phyloP scores from a whole-genome alignment of 2,888 invertebrate genomes.

The Copidosoma aretas region DNA sequence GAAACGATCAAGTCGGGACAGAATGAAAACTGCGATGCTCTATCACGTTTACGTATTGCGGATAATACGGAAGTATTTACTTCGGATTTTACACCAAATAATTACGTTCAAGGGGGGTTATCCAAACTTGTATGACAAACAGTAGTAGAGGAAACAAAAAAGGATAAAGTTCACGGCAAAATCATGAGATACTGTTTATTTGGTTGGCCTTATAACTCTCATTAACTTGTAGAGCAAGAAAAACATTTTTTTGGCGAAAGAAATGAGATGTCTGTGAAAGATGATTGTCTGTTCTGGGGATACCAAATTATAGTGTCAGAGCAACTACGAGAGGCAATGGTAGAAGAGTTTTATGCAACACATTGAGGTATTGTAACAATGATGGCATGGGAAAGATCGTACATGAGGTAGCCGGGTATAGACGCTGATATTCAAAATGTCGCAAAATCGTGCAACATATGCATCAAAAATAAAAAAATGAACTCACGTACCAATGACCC shows the following conservation, averaged over 20 bases:
- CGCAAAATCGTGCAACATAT: not conserved
- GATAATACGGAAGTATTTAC: slow-evolving; percentile 1
- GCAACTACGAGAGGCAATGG: not conserved
- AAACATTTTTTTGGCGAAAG: slow-evolving; percentile 10
- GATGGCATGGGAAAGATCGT: slow-evolving; percentile 40
- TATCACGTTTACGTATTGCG: not conserved
- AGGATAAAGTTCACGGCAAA: not conserved
- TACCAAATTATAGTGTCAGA: slow-evolving; percentile 28
- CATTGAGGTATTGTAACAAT: slow-evolving; percentile 18
- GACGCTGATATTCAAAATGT: slow-evolving; percentile 2
- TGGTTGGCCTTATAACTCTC: slow-evolving; percentile 1
- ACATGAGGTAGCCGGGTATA: slow-evolving; percentile 35
- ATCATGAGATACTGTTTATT: not conserved
- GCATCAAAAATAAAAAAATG: slow-evolving; percentile 23
- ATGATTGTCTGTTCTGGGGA: slow-evolving; percentile 38
- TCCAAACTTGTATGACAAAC: not conserved
- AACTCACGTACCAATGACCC: slow-evolving; percentile 17
- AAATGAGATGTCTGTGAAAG: slow-evolving; percentile 26
- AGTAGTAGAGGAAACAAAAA: not conserved
- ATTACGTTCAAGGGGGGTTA: not conserved
- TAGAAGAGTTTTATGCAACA: slow-evolving; percentile 21
- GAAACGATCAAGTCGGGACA: slow-evolving; percentile 4
- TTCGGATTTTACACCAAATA: not conserved
- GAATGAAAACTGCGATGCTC: slow-evolving; percentile 8
- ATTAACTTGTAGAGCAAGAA: slow-evolving; percentile 13